Base-by-base conservation (phyloP, 2,888 invertebrate genomes). In the Melinopterus prodromus region DNA sequence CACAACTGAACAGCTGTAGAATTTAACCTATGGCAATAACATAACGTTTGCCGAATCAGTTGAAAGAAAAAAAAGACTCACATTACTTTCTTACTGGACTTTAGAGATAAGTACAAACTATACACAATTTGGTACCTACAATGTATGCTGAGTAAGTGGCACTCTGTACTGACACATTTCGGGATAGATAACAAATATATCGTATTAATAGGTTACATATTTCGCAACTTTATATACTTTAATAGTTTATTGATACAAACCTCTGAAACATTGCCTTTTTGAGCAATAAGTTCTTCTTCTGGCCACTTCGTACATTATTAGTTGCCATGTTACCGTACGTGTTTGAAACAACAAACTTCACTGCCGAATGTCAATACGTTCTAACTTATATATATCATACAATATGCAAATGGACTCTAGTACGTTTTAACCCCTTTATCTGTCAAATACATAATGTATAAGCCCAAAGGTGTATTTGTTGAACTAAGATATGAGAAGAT, bases 371-470 rank as follows among this genome's bases (percentile, higher is more conserved):
- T 74, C 35, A 5, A 74, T 35, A 35, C 74, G n/a, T 26, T 15
- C 36, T 35, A 26, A 37, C 37, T 9, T 74, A 74, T 74, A 74
- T 74, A 74, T 74, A 74, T 12, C 35, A 16, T 14, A 35, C 35
- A 35, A 9, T 35, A 74, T 74, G 74, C 74, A 74, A 74, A 74
- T 74, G 7, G 16, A 74, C 74, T 74, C 74, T 74, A 74, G 53
- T 53, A 53, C 53, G 53, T 53, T 53, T 53, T 7, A 53, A 53
- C 53, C 53, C 53, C 53, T 53, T 53, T 53, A 53, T 53, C 53
- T 53, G 53, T 9, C 53, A 53, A 53, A 74, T 74, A 74, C 26
- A 74, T 74, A 36, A 74, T 74, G 74, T 35, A 74, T 74, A 74
- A 74, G 74, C 7, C 74, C 35, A 74, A 36, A 74, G 35, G 36